phyloP scores from a whole-genome alignment of 2,888 invertebrate species.

The Odontocerum albicorne region DNA sequence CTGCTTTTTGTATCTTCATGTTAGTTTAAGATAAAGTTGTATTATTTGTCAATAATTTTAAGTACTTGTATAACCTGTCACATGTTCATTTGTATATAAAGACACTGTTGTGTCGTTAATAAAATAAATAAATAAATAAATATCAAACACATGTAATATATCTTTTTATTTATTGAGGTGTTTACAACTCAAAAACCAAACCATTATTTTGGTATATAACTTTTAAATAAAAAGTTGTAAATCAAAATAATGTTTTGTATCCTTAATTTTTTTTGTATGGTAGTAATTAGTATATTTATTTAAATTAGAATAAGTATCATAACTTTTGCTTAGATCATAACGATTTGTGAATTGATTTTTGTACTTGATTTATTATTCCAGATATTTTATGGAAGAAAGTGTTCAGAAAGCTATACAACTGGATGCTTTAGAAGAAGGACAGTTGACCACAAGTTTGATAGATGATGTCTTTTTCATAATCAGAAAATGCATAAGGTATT shows the following conservation, averaged over 20 bases:
- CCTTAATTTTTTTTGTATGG: neutral
- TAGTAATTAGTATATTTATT: neutral
- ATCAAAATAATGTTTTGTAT: too few relatives aligned
- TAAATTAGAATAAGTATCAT: neutral
- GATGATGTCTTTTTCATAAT: constrained; percentile 98
- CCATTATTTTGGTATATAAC: too few relatives aligned
- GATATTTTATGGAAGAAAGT: constrained; percentile 93
- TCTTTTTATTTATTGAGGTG: too few relatives aligned
- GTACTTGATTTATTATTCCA: constrained; percentile 41
- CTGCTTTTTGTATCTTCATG: too few relatives aligned
- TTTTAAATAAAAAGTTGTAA: too few relatives aligned
- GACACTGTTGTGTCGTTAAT: neutral
- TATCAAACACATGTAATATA: too few relatives aligned
- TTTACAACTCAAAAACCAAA: too few relatives aligned
- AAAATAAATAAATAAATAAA: too few relatives aligned
- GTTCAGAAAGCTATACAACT: constrained; percentile 86
- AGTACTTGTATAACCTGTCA: neutral
- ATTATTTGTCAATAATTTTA: too few relatives aligned
- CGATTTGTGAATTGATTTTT: neutral
- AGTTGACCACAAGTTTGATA: constrained; percentile 86
- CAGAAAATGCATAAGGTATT: constrained; percentile 86
- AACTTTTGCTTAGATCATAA: neutral
- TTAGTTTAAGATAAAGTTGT: too few relatives aligned
- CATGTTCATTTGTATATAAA: neutral
- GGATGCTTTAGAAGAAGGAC: constrained; percentile 72